Conservation (phyloP, 2,797 vertebrate genomes). For the Centroberyx gerrardi region DNA sequence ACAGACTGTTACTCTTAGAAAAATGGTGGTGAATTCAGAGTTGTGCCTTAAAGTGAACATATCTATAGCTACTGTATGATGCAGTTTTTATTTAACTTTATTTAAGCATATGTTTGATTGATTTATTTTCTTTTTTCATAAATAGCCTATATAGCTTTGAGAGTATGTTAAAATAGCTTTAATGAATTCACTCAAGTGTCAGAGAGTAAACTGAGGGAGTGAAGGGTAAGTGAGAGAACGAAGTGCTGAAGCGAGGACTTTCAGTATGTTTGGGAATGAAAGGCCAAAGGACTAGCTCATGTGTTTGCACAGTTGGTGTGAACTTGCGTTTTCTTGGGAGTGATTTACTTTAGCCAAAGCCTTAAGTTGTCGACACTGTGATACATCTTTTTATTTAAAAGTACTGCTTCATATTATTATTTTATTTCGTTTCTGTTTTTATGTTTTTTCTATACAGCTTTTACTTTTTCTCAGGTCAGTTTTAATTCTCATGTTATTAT, state of each 20-base stretch:
- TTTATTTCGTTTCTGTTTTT: slow-evolving; percentile 33
- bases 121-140: background rate
- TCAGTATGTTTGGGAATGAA: background rate
- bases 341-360: slow-evolving; percentile 17
- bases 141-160: slow-evolving; percentile 2
- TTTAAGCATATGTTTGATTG: background rate
- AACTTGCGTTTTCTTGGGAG: too few relatives aligned
- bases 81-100: slow-evolving; percentile 22
- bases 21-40: slow-evolving; percentile 16
- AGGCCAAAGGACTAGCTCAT: background rate
- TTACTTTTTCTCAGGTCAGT: slow-evolving; percentile 9
- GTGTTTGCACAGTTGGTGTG: too few relatives aligned
- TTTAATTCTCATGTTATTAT: slow-evolving; percentile 36
- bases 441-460: background rate
- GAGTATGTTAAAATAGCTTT: background rate
- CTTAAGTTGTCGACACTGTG: slow-evolving; percentile 42
- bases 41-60: slow-evolving; percentile 75
- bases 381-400: slow-evolving; percentile 26
- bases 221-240: background rate
- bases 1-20: slow-evolving; percentile 11
- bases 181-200: background rate
- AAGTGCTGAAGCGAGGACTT: background rate
- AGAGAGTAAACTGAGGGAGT: background rate
- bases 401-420: slow-evolving; percentile 45
- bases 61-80: slow-evolving; percentile 31